These are phyloP conservation scores for Ploceus nigricollis DNA, from an alignment of 2,113 vertebrate genomes.

Conservation along the genomic window DNA sequence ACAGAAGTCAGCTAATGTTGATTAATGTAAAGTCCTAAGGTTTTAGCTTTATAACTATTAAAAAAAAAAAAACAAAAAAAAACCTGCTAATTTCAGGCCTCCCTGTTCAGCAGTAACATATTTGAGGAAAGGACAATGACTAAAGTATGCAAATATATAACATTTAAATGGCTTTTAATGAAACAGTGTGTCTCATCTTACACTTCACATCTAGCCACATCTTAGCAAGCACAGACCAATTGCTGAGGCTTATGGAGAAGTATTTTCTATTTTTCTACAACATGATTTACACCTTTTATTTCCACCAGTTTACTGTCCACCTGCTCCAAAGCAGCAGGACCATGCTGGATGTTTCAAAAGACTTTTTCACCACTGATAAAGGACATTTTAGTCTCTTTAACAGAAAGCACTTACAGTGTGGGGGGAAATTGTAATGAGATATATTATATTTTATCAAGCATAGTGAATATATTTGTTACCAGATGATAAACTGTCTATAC, in stretches of 20 bases:
- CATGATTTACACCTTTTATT: neutral
- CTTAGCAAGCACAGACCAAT: neutral
- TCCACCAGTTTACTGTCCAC: neutral
- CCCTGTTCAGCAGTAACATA: neutral
- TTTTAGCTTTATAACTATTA: neutral
- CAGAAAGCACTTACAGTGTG: neutral
- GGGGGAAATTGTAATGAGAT: neutral
- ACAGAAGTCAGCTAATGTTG: neutral
- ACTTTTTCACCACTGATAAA: neutral
- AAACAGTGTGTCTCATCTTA: neutral
- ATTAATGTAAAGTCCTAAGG: neutral
- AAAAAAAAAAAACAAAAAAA: fast-evolving
- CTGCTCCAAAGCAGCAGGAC: neutral
- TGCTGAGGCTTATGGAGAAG: neutral
- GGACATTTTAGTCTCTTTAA: neutral
- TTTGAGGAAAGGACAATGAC: neutral
- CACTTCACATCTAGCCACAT: neutral
- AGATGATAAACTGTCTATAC: neutral
- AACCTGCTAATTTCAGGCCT: neutral
- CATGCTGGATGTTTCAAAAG: neutral
- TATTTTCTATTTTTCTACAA: neutral
- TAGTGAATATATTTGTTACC: neutral
- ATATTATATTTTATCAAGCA: neutral
- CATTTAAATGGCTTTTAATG: neutral
- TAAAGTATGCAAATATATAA: neutral